Base-by-base conservation (phyloP, 2,797 vertebrate genomes). In the Kryptopterus vitreolus region DNA sequence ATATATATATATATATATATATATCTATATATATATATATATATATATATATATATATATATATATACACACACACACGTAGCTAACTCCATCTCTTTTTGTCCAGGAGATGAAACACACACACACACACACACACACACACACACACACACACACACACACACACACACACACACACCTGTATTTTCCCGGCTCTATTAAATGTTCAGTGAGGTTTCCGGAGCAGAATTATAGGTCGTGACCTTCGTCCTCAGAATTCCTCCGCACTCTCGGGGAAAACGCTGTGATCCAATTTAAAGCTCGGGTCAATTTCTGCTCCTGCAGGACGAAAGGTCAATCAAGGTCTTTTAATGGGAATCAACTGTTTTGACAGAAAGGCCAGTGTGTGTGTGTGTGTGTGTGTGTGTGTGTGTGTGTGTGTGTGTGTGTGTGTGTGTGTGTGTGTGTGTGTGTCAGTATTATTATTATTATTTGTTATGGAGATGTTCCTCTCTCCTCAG, bases 211-310 rank as follows among this genome's bases (percentile, higher is more conserved):
- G 43, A 68, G 20, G 22, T 68, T n/a, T 68, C 38, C 0, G 13
- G 43, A 48, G 33, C 72, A 58, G n/a, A 61, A 10, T 43, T 46
- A n/a, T 26, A 43, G 73, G 55, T 38, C 73, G 6, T 4, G 9
- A 20, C 73, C 35, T 38, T 61, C 38, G 24, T 75, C 33, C 38
- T 10, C 6, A 38, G 4, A 63, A 69, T 55, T 33, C 61, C 35
- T 33, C 62, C n/a, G 79, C 55, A 71, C 22, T 16, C 62, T 75
- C 66, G 22, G 53, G n/a, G 70, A 76, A 70, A 61, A 65, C 13
- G 24, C 70, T 72, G 76, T 71, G 48, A 76, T 78, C 66, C 78
- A 78, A 77, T 85, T 82, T 83, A 76, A 78, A 63, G 77, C 46
- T 63, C 66, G 65, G 80, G 63, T 85, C 82, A 13, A 15, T 80